phyloP scores from a whole-genome alignment of 2,888 invertebrate genomes.

The Tortrix viridana region DNA sequence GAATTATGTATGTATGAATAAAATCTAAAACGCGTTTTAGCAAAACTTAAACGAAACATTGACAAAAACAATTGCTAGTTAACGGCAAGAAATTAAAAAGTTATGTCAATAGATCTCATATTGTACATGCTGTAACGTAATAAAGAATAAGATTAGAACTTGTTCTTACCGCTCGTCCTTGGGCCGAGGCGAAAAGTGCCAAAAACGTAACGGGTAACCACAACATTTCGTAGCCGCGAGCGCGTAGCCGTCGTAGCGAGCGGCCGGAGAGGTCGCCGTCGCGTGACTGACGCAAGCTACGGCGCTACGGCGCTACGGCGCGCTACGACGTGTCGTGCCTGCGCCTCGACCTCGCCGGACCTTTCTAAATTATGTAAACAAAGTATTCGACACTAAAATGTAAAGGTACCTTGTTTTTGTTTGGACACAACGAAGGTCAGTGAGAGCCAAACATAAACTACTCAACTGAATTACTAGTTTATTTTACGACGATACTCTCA shows the following conservation, averaged over 20 bases:
- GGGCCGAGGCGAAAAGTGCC: slow-evolving; percentile 72
- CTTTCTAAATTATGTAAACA: slow-evolving; percentile 74
- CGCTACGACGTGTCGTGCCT: slow-evolving; percentile 46
- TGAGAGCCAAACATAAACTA: slow-evolving; percentile 21
- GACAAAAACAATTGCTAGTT: too few species aligned
- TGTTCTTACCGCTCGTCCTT: slow-evolving; percentile 80
- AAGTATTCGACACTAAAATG: slow-evolving; percentile 70
- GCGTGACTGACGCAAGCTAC: slow-evolving; percentile 77
- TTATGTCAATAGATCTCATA: slow-evolving; percentile 29
- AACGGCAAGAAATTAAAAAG: slow-evolving; percentile 39
- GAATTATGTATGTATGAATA: too few species aligned
- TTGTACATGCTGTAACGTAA: too few species aligned
- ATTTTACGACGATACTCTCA: neutral
- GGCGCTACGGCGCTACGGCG: slow-evolving; percentile 34
- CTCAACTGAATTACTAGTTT: slow-evolving; percentile 22
- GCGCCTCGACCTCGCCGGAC: slow-evolving; percentile 50
- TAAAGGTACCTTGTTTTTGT: slow-evolving; percentile 51
- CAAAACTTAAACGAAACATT: too few species aligned
- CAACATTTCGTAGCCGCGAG: slow-evolving; percentile 70
- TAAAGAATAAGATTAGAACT: too few species aligned
- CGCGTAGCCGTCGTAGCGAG: slow-evolving; percentile 58
- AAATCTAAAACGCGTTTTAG: too few species aligned
- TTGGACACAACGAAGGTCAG: slow-evolving; percentile 27
- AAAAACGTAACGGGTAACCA: slow-evolving; percentile 66
- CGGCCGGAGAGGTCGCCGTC: slow-evolving; percentile 64